A percentile compares a stretch with the other conserved stretches of the same genome.
Conservation (phyloP, 2,888 invertebrate species). For the Mycalesis mineus region DNA sequence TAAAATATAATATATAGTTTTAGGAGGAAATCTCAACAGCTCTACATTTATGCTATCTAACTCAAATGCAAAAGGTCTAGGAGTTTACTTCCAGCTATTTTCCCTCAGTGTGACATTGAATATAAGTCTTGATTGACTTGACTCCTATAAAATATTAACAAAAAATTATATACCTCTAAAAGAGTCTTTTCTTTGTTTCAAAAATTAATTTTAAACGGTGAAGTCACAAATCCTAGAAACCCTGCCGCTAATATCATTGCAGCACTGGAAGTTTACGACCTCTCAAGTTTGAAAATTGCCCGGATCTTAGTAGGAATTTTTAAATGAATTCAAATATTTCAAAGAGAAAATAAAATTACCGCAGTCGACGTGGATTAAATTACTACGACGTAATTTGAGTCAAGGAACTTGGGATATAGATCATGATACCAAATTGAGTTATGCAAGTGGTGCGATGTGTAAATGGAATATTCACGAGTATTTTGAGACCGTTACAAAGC, state of each 20-base stretch:
- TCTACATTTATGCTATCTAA: too few relatives aligned
- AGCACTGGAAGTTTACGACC: slow-evolving; percentile 67
- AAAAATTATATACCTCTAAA: too few relatives aligned
- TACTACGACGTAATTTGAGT: slow-evolving; percentile 69
- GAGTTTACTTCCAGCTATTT: too few relatives aligned
- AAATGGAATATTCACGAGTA: slow-evolving; percentile 29
- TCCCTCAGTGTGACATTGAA: too few relatives aligned
- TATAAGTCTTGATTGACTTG: too few relatives aligned
- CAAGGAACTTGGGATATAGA: slow-evolving; percentile 61
- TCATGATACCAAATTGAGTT: slow-evolving; percentile 45
- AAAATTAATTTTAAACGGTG: slow-evolving; percentile 32
- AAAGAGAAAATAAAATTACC: slow-evolving; percentile 74
- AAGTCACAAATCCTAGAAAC: slow-evolving; percentile 57
- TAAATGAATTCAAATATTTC: slow-evolving; percentile 60
- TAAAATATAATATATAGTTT: too few relatives aligned
- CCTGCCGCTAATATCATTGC: slow-evolving; percentile 61
- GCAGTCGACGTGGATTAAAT: slow-evolving; percentile 69
- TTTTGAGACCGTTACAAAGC: slow-evolving; percentile 17
- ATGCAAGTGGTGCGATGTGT: slow-evolving; percentile 31
- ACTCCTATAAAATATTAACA: too few relatives aligned
- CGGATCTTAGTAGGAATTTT: slow-evolving; percentile 66
- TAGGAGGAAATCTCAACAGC: too few relatives aligned
- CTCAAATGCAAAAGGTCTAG: too few relatives aligned
- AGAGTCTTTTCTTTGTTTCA: too few relatives aligned
- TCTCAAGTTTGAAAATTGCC: slow-evolving; percentile 68